Conservation (phyloP, 2,113 vertebrate genomes). For the Arizona elegans region DNA sequence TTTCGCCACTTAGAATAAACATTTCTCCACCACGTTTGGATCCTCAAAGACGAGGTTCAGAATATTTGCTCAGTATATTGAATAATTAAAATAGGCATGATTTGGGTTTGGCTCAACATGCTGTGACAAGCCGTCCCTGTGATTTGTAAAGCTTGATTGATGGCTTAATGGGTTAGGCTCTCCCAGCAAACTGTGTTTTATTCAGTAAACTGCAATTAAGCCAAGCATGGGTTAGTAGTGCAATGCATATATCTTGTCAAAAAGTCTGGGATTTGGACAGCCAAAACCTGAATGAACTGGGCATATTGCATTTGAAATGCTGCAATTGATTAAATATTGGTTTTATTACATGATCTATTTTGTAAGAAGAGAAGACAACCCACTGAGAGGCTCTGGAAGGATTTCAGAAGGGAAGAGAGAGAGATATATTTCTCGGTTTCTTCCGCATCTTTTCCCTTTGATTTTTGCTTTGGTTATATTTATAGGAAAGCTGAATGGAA, state of each 20-base stretch:
- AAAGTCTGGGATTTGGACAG: not conserved
- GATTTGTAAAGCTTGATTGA: not conserved
- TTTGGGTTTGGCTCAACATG: not conserved
- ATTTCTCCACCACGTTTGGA: not conserved
- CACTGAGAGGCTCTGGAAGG: not conserved
- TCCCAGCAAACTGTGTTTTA: not conserved
- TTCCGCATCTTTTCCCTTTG: not conserved
- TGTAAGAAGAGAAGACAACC: constrained; percentile 22
- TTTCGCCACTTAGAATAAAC: not conserved
- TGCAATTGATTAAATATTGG: not conserved
- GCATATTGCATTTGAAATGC: not conserved
- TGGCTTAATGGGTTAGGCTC: not conserved
- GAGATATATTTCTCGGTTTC: not conserved
- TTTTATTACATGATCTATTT: not conserved
- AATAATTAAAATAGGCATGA: not conserved
- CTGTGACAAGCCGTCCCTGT: not conserved
- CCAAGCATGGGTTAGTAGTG: not conserved
- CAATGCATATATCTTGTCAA: not conserved
- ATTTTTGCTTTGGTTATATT: not conserved
- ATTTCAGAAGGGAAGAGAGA: constrained; percentile 19
- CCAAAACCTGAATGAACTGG: not conserved
- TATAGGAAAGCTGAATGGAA: not conserved
- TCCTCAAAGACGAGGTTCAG: not conserved
- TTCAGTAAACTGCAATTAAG: not conserved
- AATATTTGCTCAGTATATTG: not conserved